phyloP scores from a whole-genome alignment of 2,113 vertebrate genomes.

The Tragulus kanchil region DNA sequence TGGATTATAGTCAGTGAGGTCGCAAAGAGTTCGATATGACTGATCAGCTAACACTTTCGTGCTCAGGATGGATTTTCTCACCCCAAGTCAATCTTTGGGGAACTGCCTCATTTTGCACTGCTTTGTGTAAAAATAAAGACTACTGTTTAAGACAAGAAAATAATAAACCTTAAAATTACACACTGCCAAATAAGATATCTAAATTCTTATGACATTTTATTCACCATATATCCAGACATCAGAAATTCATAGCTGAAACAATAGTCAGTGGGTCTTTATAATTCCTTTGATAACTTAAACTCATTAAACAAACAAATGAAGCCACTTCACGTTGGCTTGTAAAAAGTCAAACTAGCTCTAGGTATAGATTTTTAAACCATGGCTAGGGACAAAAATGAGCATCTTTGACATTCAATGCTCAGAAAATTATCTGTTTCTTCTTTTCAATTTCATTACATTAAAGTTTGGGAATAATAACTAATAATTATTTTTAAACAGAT shows the following conservation, averaged over 20 bases:
- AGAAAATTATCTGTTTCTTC: background rate
- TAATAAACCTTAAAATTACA: too few relatives aligned
- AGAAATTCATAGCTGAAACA: background rate
- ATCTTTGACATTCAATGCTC: background rate
- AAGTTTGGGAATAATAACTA: constrained; percentile 28
- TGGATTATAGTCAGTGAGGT: too few relatives aligned
- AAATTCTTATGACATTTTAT: background rate
- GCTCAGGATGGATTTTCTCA: too few relatives aligned
- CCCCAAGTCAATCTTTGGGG: too few relatives aligned
- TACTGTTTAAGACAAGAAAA: too few relatives aligned
- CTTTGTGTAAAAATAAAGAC: too few relatives aligned
- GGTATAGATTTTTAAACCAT: background rate
- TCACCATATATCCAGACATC: background rate
- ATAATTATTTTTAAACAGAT: background rate
- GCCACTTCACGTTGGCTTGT: background rate
- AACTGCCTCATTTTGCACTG: too few relatives aligned
- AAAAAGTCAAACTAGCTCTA: constrained; percentile 10
- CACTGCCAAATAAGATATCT: background rate
- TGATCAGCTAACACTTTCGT: too few relatives aligned
- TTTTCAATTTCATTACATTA: constrained; percentile 2
- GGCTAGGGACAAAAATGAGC: background rate
- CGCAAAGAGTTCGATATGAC: too few relatives aligned
- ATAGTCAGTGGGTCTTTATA: background rate
- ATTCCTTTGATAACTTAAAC: constrained; percentile 16
- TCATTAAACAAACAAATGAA: background rate